Evolutionary conservation across 2,797 vertebrate genomes (phyloP).

Genomic region (Sternotherus odoratus): DNA sequence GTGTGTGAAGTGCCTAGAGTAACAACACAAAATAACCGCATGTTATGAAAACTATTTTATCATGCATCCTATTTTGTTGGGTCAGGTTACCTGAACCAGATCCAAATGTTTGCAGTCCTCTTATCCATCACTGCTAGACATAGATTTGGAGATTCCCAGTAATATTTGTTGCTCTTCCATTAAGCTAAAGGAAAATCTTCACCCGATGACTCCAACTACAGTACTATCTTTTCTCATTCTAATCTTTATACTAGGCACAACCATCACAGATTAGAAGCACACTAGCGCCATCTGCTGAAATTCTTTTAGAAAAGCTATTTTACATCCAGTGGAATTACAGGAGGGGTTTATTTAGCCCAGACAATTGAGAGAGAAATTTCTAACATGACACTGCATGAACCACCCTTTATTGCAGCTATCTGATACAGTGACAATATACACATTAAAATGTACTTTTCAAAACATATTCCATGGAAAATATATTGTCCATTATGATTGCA

Average conservation of each 20-base stretch:
- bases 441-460: background rate
- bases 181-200: constrained; percentile 22
- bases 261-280: constrained; percentile 59
- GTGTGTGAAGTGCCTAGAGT: background rate
- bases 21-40: background rate
- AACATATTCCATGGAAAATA: background rate
- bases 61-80: background rate
- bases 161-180: constrained; percentile 2
- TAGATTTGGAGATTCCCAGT: constrained; percentile 13
- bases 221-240: background rate
- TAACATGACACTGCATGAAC: background rate
- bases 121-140: background rate
- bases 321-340: fast-evolving
- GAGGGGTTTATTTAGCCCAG: background rate
- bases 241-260: fast-evolving
- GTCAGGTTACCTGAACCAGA: fast-evolving
- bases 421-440: background rate
- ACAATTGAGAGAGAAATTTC: background rate
- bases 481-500: background rate
- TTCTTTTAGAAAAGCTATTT: background rate
- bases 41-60: background rate
- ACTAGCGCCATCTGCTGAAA: constrained; percentile 79
- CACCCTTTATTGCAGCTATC: background rate
- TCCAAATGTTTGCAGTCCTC: background rate
- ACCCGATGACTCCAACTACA: background rate